Percentiles rank a stretch among this genome's conserved stretches.
These are phyloP conservation scores for Lethocerus indicus DNA, from an alignment of 1,140 invertebrate species.

Conservation along the genomic window DNA sequence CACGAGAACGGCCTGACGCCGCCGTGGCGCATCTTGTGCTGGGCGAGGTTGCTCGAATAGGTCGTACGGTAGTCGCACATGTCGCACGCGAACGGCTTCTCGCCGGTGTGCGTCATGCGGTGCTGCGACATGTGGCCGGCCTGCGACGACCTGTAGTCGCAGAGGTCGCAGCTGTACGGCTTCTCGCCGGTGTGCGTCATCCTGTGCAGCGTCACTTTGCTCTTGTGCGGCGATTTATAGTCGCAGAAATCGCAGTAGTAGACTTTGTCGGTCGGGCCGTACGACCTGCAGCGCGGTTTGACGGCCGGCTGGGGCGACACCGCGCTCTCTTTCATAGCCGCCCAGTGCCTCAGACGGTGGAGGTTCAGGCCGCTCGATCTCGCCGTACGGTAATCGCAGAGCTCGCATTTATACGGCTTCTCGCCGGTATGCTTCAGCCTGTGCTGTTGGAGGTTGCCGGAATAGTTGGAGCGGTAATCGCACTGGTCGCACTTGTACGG, in stretches of 20 bases:
- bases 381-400: no score
- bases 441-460: neutral
- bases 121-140: neutral
- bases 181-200: neutral
- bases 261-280: no score
- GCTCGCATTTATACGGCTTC: no score
- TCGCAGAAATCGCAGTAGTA: neutral
- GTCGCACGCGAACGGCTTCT: neutral
- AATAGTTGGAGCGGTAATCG: neutral
- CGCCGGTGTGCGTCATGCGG: neutral
- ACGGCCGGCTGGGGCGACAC: no score
- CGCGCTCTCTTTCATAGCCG: no score
- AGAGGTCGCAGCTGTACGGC: neutral
- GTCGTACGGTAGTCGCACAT: neutral
- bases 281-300: no score
- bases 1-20: no score
- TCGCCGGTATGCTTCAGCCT: neutral
- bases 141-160: neutral
- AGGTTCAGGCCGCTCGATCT: no score
- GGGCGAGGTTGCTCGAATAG: neutral
- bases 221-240: neutral
- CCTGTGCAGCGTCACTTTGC: neutral
- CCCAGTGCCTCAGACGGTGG: no score
- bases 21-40: neutral
- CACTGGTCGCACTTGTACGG: neutral